Conservation (phyloP, 2,113 vertebrate species). For the Polypterus bichir region DNA sequence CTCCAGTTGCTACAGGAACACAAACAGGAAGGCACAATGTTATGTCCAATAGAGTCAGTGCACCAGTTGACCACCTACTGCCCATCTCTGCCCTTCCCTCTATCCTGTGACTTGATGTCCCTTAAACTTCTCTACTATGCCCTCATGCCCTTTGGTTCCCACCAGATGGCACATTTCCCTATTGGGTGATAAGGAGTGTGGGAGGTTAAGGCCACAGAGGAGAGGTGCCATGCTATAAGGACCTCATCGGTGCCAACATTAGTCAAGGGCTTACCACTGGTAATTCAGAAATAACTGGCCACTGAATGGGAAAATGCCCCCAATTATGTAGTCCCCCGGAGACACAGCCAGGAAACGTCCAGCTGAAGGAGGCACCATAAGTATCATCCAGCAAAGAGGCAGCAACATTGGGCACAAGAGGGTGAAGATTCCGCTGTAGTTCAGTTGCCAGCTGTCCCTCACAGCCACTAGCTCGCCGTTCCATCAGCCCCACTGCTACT, state of each 20-base stretch:
- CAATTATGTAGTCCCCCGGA: conserved; percentile 6
- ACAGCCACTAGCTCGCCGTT: too few relatives aligned
- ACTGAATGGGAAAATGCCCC: conserved; percentile 4
- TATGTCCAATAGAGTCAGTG: not conserved
- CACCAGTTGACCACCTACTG: not conserved
- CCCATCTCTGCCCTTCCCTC: not conserved
- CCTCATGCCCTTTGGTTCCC: too few relatives aligned
- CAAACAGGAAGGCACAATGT: not conserved
- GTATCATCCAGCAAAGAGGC: not conserved
- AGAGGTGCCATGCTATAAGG: too few relatives aligned
- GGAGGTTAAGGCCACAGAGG: too few relatives aligned
- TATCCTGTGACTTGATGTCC: not conserved
- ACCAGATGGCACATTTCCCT: too few relatives aligned
- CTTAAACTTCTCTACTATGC: too few relatives aligned
- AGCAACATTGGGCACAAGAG: not conserved
- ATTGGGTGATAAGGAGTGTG: too few relatives aligned
- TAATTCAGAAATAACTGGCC: too few relatives aligned
- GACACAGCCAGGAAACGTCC: not conserved
- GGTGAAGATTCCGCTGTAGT: too few relatives aligned
- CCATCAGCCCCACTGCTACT: too few relatives aligned
- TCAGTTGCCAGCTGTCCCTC: too few relatives aligned
- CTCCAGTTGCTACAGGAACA: not conserved
- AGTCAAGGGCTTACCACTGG: not conserved
- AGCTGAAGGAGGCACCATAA: not conserved
- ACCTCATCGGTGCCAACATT: not conserved